A percentile compares a stretch with the other conserved stretches of the same genome.
Evolutionary conservation across 2,888 invertebrate genomes (phyloP).

Genomic region (Drosophila histrio): DNA sequence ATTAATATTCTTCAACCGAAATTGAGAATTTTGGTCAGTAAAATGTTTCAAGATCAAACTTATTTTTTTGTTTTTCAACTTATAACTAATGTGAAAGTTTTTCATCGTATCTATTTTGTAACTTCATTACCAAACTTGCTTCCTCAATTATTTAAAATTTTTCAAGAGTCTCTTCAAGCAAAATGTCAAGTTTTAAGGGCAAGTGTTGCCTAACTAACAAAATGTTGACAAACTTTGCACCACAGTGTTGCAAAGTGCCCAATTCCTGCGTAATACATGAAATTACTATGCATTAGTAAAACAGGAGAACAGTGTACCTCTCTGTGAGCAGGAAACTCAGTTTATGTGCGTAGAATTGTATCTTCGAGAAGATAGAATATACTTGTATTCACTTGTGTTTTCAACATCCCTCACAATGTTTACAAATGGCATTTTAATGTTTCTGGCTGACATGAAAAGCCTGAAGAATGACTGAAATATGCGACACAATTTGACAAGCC

Average conservation of each 20-base stretch:
- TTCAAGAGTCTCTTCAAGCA: too few relatives aligned
- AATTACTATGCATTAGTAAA: neutral
- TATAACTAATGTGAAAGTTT: too few relatives aligned
- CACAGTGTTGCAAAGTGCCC: neutral
- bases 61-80: too few relatives aligned
- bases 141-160: too few relatives aligned
- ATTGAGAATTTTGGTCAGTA: too few relatives aligned
- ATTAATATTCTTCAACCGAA: too few relatives aligned
- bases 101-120: too few relatives aligned
- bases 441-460: neutral
- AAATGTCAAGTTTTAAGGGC: too few relatives aligned
- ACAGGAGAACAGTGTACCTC: neutral
- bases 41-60: too few relatives aligned
- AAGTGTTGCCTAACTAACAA: too few relatives aligned
- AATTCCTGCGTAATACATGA: neutral
- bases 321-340: neutral
- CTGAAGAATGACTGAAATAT: neutral
- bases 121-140: too few relatives aligned
- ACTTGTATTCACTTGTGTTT: neutral
- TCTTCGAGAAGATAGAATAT: neutral
- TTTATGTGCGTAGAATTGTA: neutral
- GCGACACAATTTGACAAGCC: conserved; percentile 17
- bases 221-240: neutral
- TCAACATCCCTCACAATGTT: neutral
- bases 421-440: conserved; percentile 25